Evolutionary conservation across 2,888 invertebrate species (phyloP), one percentile per base, ranked within the genome.

Genomic region (Masnerella sp.): DNA sequence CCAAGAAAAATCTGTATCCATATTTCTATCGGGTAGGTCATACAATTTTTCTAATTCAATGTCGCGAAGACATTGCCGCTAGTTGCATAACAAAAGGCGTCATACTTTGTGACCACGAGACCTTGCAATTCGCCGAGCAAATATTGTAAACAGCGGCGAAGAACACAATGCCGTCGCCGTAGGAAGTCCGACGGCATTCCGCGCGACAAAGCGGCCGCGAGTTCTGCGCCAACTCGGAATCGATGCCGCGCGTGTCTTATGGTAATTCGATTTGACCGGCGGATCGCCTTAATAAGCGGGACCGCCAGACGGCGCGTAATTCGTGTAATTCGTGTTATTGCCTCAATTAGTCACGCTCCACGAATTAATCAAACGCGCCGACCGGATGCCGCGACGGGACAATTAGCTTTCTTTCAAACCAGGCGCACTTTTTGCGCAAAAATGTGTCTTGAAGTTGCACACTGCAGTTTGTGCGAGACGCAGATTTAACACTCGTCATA

Each of bases 261-360:
- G 17, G 17, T 49, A 49, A 61, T 49, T 30, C 32, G 28, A 40
- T 30, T 30, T 12, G 20, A 49, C 40, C 18, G 18, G 1, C 4
- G 32, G 14, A 43, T 14, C 36, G 20, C 18, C 15, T 20, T 52
- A 22, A 52, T 52, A 52, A 34, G 11, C 14, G 18, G 15, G n/a
- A 8, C 22, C 32, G 22, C 40, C 25, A 11, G 42, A 45, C 22
- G 47, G 12, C 28, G 14, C 17, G 20, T 45, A 67, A 30, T 56
- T 34, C 28, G 58, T 54, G 20, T 51, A 73, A 61, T 68, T 72
- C 72, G 69, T 72, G 45, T 74, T 75, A 74, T 75, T 69, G 74
- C 54, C 43, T 52, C 74, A 75, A 78, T 78, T 76, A 76, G 75
- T 75, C 71, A 74, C 59, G 52, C 58, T 54, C 69, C 14, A 62